These are phyloP conservation scores for Ochropleura leucogaster DNA, from an alignment of 2,888 invertebrate genomes.

Conservation along the genomic window DNA sequence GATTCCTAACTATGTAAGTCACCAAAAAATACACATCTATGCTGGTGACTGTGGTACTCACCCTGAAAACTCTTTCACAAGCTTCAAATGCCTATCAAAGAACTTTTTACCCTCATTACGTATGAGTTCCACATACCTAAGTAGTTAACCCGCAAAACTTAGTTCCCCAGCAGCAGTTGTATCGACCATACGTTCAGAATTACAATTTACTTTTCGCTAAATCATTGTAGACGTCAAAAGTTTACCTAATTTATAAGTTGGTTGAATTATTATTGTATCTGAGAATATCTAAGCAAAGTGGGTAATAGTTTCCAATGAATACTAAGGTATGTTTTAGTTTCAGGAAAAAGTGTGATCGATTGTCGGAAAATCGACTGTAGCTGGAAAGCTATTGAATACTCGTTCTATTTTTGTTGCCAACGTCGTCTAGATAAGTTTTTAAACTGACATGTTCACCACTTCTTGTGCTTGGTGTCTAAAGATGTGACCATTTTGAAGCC, in stretches of 20 bases:
- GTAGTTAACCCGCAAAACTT: constrained; percentile 19
- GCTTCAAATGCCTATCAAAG: not conserved
- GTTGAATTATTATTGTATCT: constrained; percentile 18
- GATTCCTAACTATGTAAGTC: not conserved
- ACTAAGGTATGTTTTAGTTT: not conserved
- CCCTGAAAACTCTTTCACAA: not conserved
- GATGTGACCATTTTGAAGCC: too few relatives aligned
- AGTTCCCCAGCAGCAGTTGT: constrained; percentile 9
- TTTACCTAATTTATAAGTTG: constrained; percentile 46
- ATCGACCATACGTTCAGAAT: constrained; percentile 39
- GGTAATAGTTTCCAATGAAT: constrained; percentile 6
- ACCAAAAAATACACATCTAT: not conserved
- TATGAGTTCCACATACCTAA: constrained; percentile 35
- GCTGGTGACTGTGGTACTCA: too few relatives aligned
- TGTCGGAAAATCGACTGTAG: not conserved
- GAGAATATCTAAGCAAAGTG: not conserved
- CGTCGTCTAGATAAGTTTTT: not conserved
- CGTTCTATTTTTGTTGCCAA: not conserved
- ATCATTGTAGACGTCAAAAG: constrained; percentile 46
- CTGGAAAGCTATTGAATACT: not conserved
- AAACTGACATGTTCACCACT: too few relatives aligned
- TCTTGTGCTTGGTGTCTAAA: too few relatives aligned
- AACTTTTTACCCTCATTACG: constrained; percentile 17
- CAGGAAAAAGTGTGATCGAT: not conserved
- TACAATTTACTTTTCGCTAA: constrained; percentile 52